These are phyloP conservation scores for Pygmarrhopalites habei DNA, from an alignment of 1,140 invertebrate genomes.

Conservation along the genomic window DNA sequence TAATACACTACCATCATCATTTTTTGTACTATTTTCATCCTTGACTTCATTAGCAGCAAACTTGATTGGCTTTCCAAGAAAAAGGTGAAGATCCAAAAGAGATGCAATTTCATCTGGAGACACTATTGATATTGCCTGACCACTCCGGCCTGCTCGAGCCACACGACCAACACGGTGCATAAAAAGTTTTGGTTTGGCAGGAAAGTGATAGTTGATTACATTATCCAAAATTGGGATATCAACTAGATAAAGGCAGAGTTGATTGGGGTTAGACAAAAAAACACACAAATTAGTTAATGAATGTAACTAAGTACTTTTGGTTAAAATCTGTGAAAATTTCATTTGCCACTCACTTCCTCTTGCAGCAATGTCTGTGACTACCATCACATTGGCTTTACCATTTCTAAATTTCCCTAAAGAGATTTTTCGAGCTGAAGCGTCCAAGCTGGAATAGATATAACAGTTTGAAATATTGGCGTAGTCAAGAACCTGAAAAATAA, in stretches of 20 bases:
- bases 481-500: conserved; percentile 63
- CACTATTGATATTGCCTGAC: conserved; percentile 82
- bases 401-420: conserved; percentile 85
- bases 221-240: conserved; percentile 85
- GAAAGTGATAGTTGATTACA: conserved; percentile 97
- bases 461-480: conserved; percentile 71
- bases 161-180: conserved; percentile 94
- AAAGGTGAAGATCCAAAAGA: conserved; percentile 87
- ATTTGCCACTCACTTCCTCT: too few species aligned
- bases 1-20: conserved; percentile 46
- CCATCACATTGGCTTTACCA: conserved; percentile 66
- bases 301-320: conserved; percentile 95
- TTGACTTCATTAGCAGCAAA: too few species aligned
- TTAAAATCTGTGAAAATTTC: conserved; percentile 78
- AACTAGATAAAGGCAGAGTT: conserved; percentile 95
- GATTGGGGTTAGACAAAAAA: conserved; percentile 95
- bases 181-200: conserved; percentile 92
- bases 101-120: conserved; percentile 84
- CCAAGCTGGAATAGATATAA: conserved; percentile 90
- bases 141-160: conserved; percentile 84
- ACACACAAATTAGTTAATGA: too few species aligned
- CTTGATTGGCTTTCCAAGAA: conserved; percentile 70
- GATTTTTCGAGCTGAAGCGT: conserved; percentile 91
- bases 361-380: conserved; percentile 96
- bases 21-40: conserved; percentile 4